Evolutionary conservation across 1,140 invertebrate genomes (phyloP).

Genomic region (Plutomurus gul): DNA sequence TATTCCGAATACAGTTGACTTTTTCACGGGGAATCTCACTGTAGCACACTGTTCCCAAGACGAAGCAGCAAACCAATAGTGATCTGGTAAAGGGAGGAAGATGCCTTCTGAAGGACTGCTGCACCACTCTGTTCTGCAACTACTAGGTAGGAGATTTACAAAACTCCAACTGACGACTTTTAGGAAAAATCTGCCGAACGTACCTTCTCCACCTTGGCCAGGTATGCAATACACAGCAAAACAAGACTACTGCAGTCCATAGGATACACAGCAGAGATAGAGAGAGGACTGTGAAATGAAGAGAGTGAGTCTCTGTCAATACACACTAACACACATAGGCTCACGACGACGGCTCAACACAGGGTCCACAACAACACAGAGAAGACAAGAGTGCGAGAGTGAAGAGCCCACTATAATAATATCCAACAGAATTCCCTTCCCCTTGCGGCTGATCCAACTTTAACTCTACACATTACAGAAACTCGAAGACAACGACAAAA

Average conservation of each 20-base stretch:
- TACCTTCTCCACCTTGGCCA: constrained; percentile 6
- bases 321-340: background rate
- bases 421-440: constrained; percentile 5
- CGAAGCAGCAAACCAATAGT: background rate
- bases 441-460: constrained; percentile 35
- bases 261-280: no score
- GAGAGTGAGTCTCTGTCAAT: background rate
- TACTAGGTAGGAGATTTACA: background rate
- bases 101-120: constrained; percentile 20
- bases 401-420: background rate
- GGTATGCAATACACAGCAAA: background rate
- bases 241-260: no score
- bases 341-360: background rate
- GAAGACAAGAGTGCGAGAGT: background rate
- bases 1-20: background rate
- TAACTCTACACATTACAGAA: background rate
- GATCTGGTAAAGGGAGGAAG: background rate
- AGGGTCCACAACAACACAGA: background rate
- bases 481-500: constrained; percentile 32
- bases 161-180: constrained; percentile 17
- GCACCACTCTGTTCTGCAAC: constrained; percentile 10
- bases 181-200: constrained; percentile 16
- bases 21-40: background rate
- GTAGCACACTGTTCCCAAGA: no score
- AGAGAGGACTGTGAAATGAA: background rate